Conservation (phyloP, 1,140 invertebrate species). For the Diuraphis noxia region DNA sequence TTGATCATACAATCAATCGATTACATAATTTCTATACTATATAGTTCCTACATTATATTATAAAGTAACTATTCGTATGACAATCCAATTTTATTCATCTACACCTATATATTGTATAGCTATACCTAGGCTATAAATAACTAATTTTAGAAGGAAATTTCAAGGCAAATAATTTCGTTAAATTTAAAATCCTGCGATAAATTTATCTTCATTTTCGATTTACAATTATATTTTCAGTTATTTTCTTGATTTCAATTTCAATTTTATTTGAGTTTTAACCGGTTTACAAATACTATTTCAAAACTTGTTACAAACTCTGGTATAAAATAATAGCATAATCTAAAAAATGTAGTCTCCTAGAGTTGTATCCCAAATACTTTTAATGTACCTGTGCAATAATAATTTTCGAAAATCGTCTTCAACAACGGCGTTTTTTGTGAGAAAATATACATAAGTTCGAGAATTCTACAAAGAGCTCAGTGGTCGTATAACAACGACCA, state of each 20-base stretch:
- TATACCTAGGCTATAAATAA: too few relatives aligned
- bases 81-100: background rate
- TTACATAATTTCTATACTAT: background rate
- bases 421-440: background rate
- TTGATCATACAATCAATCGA: background rate
- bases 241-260: background rate
- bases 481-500: background rate
- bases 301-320: background rate
- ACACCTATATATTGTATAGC: background rate
- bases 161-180: too few relatives aligned
- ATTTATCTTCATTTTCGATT: background rate
- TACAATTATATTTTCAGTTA: background rate
- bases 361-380: background rate
- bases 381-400: background rate
- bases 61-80: background rate
- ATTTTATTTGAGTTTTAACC: background rate
- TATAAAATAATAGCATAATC: background rate
- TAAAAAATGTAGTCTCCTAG: background rate
- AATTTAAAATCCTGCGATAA: background rate
- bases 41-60: background rate
- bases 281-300: background rate
- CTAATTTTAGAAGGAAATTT: too few relatives aligned
- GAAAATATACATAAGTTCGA: background rate
- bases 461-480: background rate
- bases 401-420: background rate